These are phyloP conservation scores for Falco berigora DNA, from an alignment of 2,797 vertebrate species.

Conservation along the genomic window DNA sequence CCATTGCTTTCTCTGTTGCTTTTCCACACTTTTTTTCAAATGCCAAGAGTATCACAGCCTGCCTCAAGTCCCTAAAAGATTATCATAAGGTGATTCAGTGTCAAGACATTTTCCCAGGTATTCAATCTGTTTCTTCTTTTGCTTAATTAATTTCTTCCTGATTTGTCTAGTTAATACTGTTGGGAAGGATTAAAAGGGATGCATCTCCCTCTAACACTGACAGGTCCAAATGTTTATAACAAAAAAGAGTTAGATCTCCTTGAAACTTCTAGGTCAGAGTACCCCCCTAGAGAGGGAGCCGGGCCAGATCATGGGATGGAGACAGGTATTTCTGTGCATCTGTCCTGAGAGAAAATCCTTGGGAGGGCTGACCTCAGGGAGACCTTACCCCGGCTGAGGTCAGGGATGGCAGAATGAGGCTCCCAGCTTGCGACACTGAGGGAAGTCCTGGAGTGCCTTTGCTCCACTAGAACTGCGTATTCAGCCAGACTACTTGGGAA, in stretches of 20 bases:
- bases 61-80: not conserved
- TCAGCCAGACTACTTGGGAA: not conserved
- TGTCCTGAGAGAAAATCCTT: not conserved
- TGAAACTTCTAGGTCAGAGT: not conserved
- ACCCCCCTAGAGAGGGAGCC: not conserved
- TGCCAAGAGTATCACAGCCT: not conserved
- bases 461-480: not conserved
- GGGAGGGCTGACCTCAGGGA: not conserved
- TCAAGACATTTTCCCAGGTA: not conserved
- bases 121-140: not conserved
- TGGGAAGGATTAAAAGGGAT: not conserved
- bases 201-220: not conserved
- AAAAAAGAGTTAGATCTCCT: not conserved
- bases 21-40: not conserved
- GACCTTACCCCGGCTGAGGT: not conserved
- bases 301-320: not conserved
- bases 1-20: not conserved
- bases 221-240: not conserved
- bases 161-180: not conserved
- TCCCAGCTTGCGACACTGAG: not conserved
- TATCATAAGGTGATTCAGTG: not conserved
- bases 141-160: conserved; percentile 33
- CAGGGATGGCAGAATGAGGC: not conserved
- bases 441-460: not conserved
- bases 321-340: not conserved